Base-by-base conservation (phyloP, 2,113 vertebrate species). In the Pelobates fuscus region DNA sequence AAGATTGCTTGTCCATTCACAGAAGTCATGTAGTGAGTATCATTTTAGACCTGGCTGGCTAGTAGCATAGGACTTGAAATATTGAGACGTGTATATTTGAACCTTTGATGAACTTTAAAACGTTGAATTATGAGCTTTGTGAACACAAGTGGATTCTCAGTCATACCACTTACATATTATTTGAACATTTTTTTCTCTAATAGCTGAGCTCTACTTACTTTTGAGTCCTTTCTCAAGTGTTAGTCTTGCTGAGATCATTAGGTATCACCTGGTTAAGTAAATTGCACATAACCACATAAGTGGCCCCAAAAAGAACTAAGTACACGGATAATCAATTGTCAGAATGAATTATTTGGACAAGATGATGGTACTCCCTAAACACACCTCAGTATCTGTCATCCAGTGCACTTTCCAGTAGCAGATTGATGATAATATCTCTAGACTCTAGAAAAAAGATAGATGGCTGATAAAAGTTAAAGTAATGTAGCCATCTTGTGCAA, bases 261-360 rank as follows among this genome's bases (percentile, higher is more conserved):
- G 20, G 27, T 23, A 57, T 69, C 29, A 69, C 29, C 21, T 37
- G 67, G 67, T 69, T 69, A 69, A 57, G 21, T 57, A 69, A 69
- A 69, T 30, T 57, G 29, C 29, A 25, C 2, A 21, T 20, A 49
- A 69, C 55, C 49, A 69, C 29, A 23, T 69, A 69, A 71, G 57
- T 71, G 58, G 27, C 21, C 18, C 20, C 32, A 37, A 37, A 37
- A 10, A 37, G 32, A 37, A 10, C 32, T 37, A 37, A 37, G 32
- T 37, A 37, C 5, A 10, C 10, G 32, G 32, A 37, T 71, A 37
- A 57, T 49, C 18, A 71, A 23, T 62, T 25, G 57, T 59, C 32
- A 29, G 37, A 21, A 70, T n/a, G n/a, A 71, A 27, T 46, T 71
- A 61, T 71, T 71, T 71, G 43, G 32, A 49, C 69, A 71, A 71